phyloP scores from a whole-genome alignment of 2,113 vertebrate species.

The Heteronetta atricapilla region DNA sequence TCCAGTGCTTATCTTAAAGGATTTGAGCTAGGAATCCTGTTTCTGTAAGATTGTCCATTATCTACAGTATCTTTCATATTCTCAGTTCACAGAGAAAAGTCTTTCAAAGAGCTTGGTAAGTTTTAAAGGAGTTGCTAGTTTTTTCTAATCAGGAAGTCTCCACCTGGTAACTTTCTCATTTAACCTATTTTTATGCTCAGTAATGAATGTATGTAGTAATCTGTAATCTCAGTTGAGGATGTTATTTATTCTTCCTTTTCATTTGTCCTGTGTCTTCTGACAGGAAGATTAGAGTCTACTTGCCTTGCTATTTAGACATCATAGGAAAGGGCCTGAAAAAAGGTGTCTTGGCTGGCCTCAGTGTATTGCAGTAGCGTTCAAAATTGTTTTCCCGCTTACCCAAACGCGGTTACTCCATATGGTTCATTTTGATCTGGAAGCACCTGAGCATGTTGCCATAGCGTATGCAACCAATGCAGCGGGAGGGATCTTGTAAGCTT shows the following conservation, averaged over 20 bases:
- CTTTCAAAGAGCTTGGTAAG: neutral
- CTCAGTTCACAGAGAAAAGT: neutral
- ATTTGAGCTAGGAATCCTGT: neutral
- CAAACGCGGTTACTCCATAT: accelerated
- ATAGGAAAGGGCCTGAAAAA: neutral
- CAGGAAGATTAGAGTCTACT: neutral
- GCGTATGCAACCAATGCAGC: neutral
- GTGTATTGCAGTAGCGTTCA: neutral
- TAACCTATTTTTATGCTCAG: neutral
- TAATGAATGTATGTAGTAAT: neutral
- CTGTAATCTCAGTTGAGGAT: neutral
- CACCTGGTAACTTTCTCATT: neutral
- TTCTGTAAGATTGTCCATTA: neutral
- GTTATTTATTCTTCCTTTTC: neutral
- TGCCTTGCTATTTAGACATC: neutral
- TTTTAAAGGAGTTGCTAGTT: neutral
- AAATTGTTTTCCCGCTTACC: neutral
- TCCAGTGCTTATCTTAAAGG: neutral
- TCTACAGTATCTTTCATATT: neutral
- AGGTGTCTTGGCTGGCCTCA: neutral
- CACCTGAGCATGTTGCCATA: neutral
- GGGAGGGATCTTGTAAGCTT: neutral
- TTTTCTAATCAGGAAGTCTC: neutral
- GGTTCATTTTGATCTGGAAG: neutral
- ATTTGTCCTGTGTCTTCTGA: neutral